phyloP scores from a whole-genome alignment of 1,140 invertebrate genomes.

The Drosophila parabipectinata region DNA sequence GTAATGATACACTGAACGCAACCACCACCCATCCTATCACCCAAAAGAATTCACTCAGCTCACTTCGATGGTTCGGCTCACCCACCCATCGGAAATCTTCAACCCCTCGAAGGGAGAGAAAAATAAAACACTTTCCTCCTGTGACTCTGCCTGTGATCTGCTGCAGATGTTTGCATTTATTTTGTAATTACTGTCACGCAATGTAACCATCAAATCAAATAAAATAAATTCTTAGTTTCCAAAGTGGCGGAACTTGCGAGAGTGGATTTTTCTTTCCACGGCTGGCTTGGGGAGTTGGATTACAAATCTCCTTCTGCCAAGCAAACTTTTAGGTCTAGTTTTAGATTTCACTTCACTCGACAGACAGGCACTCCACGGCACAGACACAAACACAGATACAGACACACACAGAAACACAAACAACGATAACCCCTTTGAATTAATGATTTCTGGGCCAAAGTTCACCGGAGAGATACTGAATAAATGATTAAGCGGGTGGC shows the following conservation, averaged over 20 bases:
- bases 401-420: neutral
- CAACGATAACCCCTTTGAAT: constrained; percentile 21
- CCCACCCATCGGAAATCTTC: constrained; percentile 5
- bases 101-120: constrained; percentile 7
- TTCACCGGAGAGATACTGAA: constrained; percentile 36
- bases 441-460: constrained; percentile 39
- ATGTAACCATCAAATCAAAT: constrained; percentile 80
- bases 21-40: constrained; percentile 19
- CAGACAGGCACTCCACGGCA: too few species aligned
- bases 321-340: constrained; percentile 19
- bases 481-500: constrained; percentile 43
- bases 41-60: constrained; percentile 5
- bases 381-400: neutral
- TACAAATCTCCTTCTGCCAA: constrained; percentile 9
- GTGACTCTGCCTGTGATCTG: constrained; percentile 54
- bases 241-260: constrained; percentile 35
- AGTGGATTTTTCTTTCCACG: constrained; percentile 14
- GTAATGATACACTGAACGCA: constrained; percentile 23
- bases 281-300: constrained; percentile 13
- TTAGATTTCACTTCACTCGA: constrained; percentile 15
- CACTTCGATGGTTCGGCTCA: neutral
- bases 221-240: constrained; percentile 61
- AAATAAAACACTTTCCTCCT: constrained; percentile 41
- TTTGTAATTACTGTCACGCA: constrained; percentile 81
- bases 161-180: constrained; percentile 79